Percentiles rank a stretch among this genome's conserved stretches.
Conservation (phyloP, 2,113 vertebrate species). For the Melanotaenia duboulayi region DNA sequence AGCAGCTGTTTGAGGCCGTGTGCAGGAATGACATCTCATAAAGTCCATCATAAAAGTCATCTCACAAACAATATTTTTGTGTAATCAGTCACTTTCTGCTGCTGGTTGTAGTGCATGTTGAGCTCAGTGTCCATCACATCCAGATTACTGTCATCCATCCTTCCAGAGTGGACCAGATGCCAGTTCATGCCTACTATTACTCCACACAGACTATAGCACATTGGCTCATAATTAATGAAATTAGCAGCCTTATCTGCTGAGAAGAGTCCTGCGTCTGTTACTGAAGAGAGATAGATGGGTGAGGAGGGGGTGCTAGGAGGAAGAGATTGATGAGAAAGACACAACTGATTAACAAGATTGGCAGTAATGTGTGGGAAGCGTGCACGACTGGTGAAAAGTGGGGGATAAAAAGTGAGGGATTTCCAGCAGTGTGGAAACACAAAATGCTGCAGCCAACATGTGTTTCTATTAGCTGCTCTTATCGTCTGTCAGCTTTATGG, state of each 20-base stretch:
- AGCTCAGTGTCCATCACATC: too few relatives aligned
- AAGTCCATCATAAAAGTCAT: too few relatives aligned
- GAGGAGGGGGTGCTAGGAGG: conserved; percentile 12
- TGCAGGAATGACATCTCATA: too few relatives aligned
- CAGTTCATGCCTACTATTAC: conserved; percentile 77
- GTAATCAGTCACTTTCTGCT: too few relatives aligned
- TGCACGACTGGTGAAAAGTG: conserved; percentile 7
- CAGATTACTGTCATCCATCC: conserved; percentile 6
- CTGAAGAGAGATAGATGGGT: conserved; percentile 56
- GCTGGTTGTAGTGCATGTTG: too few relatives aligned
- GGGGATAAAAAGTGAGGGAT: background rate
- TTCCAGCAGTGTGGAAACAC: conserved; percentile 2
- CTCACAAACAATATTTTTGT: too few relatives aligned
- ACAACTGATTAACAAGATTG: conserved; percentile 62
- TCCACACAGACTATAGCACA: conserved; percentile 79
- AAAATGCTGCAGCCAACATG: background rate
- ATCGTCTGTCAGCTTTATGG: conserved; percentile 24
- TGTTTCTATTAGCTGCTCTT: conserved; percentile 15
- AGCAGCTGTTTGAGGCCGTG: too few relatives aligned
- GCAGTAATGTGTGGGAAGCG: conserved; percentile 52
- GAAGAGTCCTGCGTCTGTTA: conserved; percentile 81
- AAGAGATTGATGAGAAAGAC: conserved; percentile 67
- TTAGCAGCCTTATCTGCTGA: conserved; percentile 95
- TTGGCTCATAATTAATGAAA: conserved; percentile 98
- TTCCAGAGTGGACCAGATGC: conserved; percentile 88